These are phyloP conservation scores for Hyphantria cunea DNA, from an alignment of 1,140 invertebrate genomes.

Conservation along the genomic window DNA sequence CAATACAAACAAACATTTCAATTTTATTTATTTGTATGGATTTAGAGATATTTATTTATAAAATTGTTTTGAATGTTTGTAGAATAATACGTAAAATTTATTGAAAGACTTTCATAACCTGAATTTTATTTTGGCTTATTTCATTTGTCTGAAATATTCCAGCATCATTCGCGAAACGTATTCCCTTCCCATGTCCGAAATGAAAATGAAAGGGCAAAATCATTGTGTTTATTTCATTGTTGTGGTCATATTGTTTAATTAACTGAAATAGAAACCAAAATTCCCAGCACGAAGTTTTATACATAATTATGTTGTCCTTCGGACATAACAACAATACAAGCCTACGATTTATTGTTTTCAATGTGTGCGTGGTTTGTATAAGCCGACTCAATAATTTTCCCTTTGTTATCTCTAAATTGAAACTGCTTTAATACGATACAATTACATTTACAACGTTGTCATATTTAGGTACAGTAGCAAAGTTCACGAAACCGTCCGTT, in stretches of 20 bases:
- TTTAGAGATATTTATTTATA: no score
- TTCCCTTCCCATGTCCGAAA: no score
- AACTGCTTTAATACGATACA: constrained; percentile 11
- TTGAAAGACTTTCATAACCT: no score
- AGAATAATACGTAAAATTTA: no score
- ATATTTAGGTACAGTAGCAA: constrained; percentile 12
- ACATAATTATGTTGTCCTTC: constrained; percentile 9
- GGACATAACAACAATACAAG: constrained; percentile 8
- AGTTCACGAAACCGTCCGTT: background rate
- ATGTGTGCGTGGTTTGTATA: constrained; percentile 4
- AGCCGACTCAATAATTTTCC: constrained; percentile 28
- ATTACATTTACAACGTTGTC: constrained; percentile 21
- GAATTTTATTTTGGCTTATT: no score
- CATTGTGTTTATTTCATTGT: background rate
- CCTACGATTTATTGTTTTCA: constrained; percentile 16
- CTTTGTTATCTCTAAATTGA: constrained; percentile 29
- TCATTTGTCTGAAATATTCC: no score
- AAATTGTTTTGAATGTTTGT: no score
- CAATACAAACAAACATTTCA: no score
- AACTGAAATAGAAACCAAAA: background rate
- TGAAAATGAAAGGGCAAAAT: background rate
- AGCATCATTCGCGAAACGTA: no score
- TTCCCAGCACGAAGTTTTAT: background rate
- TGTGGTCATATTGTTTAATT: background rate
- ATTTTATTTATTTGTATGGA: no score